Percentiles rank a stretch among this genome's conserved stretches.
phyloP scores from a whole-genome alignment of 1,140 invertebrate species.

The Anadara kagoshimensis region DNA sequence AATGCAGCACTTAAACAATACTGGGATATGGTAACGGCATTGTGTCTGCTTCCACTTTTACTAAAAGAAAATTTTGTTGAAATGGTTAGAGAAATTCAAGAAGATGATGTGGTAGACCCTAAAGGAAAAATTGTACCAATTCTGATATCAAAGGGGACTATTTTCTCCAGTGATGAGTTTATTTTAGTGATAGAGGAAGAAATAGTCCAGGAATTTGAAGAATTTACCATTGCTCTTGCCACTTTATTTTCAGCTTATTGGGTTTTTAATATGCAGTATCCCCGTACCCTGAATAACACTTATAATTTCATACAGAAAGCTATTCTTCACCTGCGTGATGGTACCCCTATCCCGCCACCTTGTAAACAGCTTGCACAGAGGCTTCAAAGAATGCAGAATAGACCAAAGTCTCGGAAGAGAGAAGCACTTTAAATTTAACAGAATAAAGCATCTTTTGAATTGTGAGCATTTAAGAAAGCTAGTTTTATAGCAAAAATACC shows the following conservation, averaged over 20 bases:
- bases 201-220: conserved; percentile 69
- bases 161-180: conserved; percentile 69
- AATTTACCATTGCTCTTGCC: conserved; percentile 69
- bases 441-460: too few relatives aligned
- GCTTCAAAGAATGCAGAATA: conserved; percentile 38
- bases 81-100: conserved; percentile 67
- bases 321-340: conserved; percentile 60
- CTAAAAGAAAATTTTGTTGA: conserved; percentile 67
- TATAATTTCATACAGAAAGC: conserved; percentile 69
- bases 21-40: conserved; percentile 70
- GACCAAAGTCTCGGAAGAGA: too few relatives aligned
- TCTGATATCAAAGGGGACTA: conserved; percentile 63
- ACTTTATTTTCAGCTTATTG: conserved; percentile 68
- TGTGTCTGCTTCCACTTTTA: conserved; percentile 64
- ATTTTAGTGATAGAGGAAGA: conserved; percentile 68
- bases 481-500: too few relatives aligned
- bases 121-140: conserved; percentile 68
- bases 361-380: conserved; percentile 59
- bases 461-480: too few relatives aligned
- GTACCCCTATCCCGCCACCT: conserved; percentile 55
- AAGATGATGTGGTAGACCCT: conserved; percentile 62
- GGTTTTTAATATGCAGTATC: conserved; percentile 71
- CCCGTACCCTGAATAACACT: conserved; percentile 63
- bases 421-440: too few relatives aligned
- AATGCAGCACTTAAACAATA: conserved; percentile 65